Conservation (phyloP, 1,140 invertebrate genomes). For the Magallana ariakensis region DNA sequence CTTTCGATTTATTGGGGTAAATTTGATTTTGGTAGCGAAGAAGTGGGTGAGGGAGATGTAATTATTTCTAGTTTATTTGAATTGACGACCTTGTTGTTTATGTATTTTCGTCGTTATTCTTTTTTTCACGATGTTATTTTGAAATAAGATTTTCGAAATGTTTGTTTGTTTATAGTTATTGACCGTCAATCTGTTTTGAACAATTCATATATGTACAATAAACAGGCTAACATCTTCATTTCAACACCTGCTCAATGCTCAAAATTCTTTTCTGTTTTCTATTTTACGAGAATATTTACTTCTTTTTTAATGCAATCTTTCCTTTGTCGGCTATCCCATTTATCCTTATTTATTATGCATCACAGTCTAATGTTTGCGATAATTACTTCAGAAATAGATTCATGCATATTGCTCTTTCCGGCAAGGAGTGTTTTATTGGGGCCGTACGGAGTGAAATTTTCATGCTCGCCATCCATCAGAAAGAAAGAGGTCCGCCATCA, state of each 20-base stretch:
- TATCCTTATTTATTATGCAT: constrained; percentile 9
- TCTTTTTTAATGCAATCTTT: background rate
- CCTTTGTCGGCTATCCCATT: constrained; percentile 11
- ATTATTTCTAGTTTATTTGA: too few species aligned
- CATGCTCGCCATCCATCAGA: background rate
- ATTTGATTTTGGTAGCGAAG: too few species aligned
- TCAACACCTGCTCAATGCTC: background rate
- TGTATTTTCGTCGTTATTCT: too few species aligned
- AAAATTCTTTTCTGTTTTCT: background rate
- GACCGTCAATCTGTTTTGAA: too few species aligned
- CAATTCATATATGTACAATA: too few species aligned
- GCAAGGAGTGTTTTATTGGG: constrained; percentile 8
- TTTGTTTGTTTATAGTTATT: too few species aligned
- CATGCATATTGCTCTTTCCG: background rate
- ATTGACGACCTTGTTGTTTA: too few species aligned
- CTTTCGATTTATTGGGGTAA: too few species aligned
- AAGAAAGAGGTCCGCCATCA: background rate
- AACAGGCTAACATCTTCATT: background rate
- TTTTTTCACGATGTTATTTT: too few species aligned
- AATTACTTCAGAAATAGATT: constrained; percentile 35
- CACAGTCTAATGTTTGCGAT: background rate
- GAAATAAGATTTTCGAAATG: too few species aligned
- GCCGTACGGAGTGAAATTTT: background rate
- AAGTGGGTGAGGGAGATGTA: too few species aligned
- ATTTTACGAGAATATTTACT: background rate